Base-by-base conservation (phyloP, 2,888 invertebrate species). In the Caenorhabditis becei region DNA sequence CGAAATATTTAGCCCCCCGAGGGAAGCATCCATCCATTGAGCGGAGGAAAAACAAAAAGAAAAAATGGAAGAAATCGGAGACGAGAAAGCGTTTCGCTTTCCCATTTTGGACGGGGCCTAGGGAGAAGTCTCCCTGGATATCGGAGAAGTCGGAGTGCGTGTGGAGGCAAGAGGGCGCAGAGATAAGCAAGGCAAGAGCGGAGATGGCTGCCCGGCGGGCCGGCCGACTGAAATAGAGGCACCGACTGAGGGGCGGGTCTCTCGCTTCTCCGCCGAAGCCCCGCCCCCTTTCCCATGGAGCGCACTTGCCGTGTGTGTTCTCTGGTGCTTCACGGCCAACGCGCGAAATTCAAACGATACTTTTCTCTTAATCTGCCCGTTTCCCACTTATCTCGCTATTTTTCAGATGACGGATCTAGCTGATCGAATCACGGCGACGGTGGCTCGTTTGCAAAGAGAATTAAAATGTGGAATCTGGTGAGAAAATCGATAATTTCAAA, bases 391-490 rank as follows among this genome's bases (percentile, higher is more conserved):
- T 7, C 32, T 32, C 10, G 11, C n/a, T 2, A n/a, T 8, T 47
- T 61, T 65, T 47, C 74, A 74, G 54, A 72, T 75, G 69, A 63
- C 72, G 56, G 77, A 77, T 24, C 3, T 35, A 11, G 81, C 77
- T 5, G 28, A 63, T 0, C 67, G 37, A 59, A 67, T 75, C 37
- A 77, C 56, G 7, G 65, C 41, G 7, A 59, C 58, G 0, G 63
- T 74, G 23, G 63, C 59, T 20, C 61, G 77, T 24, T 56, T 85
- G n/a, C 84, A 86, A 44, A 71, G 72, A 51, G 83, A 83, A 26
- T 11, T 86, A 16, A 79, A 65, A 75, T 86, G 86, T 44, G 80
- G 83, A 54, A 84, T 86, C 61, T 86, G 86, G 86, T 86, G 37
- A 53, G 70, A 16, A 58, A 49, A 59, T 66, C 37, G 8, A 53